Evolutionary conservation across 2,113 vertebrate species (phyloP), one percentile per base, ranked within the genome.

Genomic region (Alethe diademata): DNA sequence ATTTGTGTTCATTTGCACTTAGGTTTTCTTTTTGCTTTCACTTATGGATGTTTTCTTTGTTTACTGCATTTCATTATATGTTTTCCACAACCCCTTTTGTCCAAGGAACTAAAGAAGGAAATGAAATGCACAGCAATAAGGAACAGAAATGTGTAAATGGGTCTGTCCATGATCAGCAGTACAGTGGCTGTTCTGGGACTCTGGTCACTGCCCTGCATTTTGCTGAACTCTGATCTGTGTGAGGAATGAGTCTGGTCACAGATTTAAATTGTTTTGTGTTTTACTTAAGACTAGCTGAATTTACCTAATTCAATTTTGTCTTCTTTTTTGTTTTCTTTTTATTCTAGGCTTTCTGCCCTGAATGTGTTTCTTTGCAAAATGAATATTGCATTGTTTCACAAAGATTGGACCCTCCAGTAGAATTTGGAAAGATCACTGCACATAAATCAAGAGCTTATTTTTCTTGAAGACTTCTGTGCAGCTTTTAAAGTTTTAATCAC

Each of bases 401-500:
- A 51, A 92, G 73, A 18, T 45, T 92, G 96, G 95, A 94, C 87
- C 78, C 60, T 87, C 51, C 70, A 85, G 48, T 97, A 95, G 97
- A 80, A 84, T 81, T 87, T 60, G n/a, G 43, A 84, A 72, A 88
- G 64, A 94, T 24, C n/a, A 29, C 56, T 79, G 73, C 36, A 60
- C 12, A 1, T 62, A 90, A 69, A 54, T 53, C 86, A 70, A 43
- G 86, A 93, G 13, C 57, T 70, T 45, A 23, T 60, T 85, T 94
- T 91, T 89, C 85, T 67, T 92, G 76, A 97, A 93, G 90, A 95
- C 82, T 78, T 94, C 47, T 82, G 75, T 57, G 47, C 53, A 57
- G 11, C 48, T 91, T 94, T 93, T 82, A 47, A 95, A 90, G 69
- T 94, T 90, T 54, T 45, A 71, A 67, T 88, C 98, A 99, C 98